Conservation (phyloP, 2,797 vertebrate species). For the Bovichtus diacanthus region DNA sequence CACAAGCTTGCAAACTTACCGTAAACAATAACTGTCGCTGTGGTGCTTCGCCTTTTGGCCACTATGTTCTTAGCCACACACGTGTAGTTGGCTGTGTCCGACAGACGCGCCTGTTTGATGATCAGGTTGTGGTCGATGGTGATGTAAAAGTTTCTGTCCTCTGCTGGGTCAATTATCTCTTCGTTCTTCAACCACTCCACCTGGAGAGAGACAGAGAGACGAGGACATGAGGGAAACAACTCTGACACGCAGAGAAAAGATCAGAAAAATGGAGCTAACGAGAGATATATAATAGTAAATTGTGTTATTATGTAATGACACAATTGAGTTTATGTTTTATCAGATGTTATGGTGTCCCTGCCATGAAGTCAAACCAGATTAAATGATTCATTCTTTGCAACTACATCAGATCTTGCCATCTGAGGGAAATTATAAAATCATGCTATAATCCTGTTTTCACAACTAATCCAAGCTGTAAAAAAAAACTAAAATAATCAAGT, state of each 20-base stretch:
- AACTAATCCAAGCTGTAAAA: background rate
- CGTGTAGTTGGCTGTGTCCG: constrained; percentile 96
- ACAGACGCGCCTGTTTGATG: constrained; percentile 96
- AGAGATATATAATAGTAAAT: background rate
- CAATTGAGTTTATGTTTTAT: background rate
- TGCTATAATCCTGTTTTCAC: constrained; percentile 22
- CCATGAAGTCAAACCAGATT: background rate
- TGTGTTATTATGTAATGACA: background rate
- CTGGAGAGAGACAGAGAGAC: constrained; percentile 72
- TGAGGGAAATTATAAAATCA: constrained; percentile 5
- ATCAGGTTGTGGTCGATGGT: constrained; percentile 98
- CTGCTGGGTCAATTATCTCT: constrained; percentile 93
- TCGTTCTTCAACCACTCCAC: constrained; percentile 98
- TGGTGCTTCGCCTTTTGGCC: constrained; percentile 94
- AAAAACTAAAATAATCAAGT: background rate
- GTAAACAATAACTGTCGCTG: constrained; percentile 94
- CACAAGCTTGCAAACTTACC: constrained; percentile 81
- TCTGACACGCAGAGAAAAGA: background rate
- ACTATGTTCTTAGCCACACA: constrained; percentile 98
- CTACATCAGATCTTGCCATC: background rate
- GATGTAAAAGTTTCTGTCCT: constrained; percentile 97
- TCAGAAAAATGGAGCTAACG: background rate
- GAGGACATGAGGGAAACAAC: constrained; percentile 7
- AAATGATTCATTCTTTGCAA: constrained; percentile 21
- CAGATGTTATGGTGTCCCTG: background rate